Conservation (phyloP, 2,888 invertebrate genomes). For the Maniola hyperantus region DNA sequence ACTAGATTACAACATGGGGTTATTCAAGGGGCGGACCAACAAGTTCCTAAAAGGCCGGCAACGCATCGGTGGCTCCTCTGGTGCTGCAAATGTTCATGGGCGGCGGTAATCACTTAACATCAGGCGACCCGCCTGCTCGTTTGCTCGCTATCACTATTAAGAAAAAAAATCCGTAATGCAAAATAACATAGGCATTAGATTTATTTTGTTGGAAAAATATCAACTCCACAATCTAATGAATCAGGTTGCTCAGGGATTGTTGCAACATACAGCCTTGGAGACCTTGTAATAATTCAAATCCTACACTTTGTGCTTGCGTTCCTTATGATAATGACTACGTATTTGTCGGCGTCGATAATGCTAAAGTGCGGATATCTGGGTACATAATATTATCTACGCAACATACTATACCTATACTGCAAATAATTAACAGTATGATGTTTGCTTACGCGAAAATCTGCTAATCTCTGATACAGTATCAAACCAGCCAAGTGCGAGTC, state of each 20-base stretch:
- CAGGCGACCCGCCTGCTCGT: too few species aligned
- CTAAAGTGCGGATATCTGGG: constrained; percentile 26
- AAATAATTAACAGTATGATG: background rate
- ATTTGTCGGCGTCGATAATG: constrained; percentile 5
- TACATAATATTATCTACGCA: constrained; percentile 4
- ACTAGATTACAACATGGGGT: too few species aligned
- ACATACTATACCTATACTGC: background rate
- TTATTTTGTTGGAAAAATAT: background rate
- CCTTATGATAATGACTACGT: constrained; percentile 38
- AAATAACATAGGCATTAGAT: background rate
- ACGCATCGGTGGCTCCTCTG: too few species aligned
- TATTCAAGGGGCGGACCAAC: too few species aligned
- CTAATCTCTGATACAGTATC: background rate
- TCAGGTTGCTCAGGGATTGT: constrained; percentile 58
- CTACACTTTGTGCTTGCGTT: constrained; percentile 57
- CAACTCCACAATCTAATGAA: constrained; percentile 45
- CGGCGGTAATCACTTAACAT: too few species aligned
- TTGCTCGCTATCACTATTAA: too few species aligned
- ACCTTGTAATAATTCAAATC: constrained; percentile 67
- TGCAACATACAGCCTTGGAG: constrained; percentile 58
- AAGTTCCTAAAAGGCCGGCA: too few species aligned
- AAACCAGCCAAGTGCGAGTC: background rate
- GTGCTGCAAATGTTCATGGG: too few species aligned
- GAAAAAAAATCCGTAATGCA: background rate
- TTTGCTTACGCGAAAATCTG: background rate